Evolutionary conservation across 2,113 vertebrate species (phyloP).

Genomic region (Ellobius talpinus): DNA sequence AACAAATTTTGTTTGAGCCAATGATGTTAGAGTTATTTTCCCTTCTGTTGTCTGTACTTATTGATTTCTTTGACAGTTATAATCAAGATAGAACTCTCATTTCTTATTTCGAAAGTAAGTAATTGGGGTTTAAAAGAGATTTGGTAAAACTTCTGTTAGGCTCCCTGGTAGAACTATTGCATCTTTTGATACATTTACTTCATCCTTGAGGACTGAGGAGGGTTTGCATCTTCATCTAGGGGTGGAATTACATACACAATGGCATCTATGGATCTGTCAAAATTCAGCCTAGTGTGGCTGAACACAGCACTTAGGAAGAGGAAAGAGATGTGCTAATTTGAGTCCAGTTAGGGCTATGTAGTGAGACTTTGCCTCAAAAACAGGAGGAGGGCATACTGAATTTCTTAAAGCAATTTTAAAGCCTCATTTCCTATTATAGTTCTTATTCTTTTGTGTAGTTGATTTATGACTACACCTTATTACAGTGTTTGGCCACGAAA

Average conservation of each 20-base stretch:
- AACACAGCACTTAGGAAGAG: background rate
- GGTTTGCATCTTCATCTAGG: background rate
- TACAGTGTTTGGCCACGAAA: background rate
- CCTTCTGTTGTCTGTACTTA: background rate
- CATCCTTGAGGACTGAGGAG: background rate
- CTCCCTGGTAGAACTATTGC: background rate
- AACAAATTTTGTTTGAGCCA: slow-evolving; percentile 27
- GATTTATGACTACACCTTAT: background rate
- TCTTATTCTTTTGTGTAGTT: background rate
- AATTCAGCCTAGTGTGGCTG: background rate
- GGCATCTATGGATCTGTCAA: background rate
- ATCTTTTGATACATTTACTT: background rate
- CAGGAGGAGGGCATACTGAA: background rate
- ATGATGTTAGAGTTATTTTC: background rate
- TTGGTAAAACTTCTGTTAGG: background rate
- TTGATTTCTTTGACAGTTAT: slow-evolving; percentile 2
- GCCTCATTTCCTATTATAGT: background rate
- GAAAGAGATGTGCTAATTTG: no score
- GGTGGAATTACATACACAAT: background rate
- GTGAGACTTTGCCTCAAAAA: background rate
- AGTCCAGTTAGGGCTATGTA: background rate
- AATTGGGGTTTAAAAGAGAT: background rate
- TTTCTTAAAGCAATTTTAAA: background rate
- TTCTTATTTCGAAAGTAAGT: background rate
- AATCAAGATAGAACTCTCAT: background rate